Evolutionary conservation across 2,797 vertebrate species (phyloP), one percentile per base, ranked within the genome.

Genomic region (Smutsia gigantea): DNA sequence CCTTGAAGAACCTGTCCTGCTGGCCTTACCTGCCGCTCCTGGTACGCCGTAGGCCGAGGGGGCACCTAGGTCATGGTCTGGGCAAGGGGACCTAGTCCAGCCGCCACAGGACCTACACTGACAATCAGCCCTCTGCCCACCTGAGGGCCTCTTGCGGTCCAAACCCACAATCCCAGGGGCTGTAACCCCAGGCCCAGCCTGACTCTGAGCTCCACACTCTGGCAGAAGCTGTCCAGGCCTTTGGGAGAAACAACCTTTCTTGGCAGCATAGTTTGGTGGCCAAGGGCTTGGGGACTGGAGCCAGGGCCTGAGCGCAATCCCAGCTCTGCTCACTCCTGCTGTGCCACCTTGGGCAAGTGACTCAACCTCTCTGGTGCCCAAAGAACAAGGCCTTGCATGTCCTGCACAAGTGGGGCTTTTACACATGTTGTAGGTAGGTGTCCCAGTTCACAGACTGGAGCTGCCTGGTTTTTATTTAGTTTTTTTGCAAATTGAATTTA

Each of bases 1-100:
- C n/a, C 88, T 74, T 21, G 85, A 29, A 64, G 88, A 97, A 74
- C 95, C 93, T 63, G 91, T 92, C 91, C 53, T n/a, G 69, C 95
- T 0, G 0, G 88, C 64, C 37, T 10, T 21, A 4, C 71, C 66
- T 0, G 0, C 29, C 39, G 21, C 6, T 55, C 49, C 0, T 0
- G 63, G 64, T 12, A 5, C 85, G 11, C 81, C 0, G 63, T 27
- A 27, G 74, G 85, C 46, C 14, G 61, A 63, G 53, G n/a, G 78
- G 90, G 10, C 74, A 63, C 51, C 46, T 11, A 61, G 42, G 53
- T 51, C 59, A 49, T 15, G 42, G 17, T 61, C 89, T 57, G 59
- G 19, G 37, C 59, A 15, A 29, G 46, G 39, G 66, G 63, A 6
- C 81, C 57, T 5, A 31, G 61, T 25, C n/a, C 29, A 34, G 8